These are phyloP conservation scores for Echeneis naucrates DNA, from an alignment of 2,797 vertebrate genomes.

Conservation along the genomic window DNA sequence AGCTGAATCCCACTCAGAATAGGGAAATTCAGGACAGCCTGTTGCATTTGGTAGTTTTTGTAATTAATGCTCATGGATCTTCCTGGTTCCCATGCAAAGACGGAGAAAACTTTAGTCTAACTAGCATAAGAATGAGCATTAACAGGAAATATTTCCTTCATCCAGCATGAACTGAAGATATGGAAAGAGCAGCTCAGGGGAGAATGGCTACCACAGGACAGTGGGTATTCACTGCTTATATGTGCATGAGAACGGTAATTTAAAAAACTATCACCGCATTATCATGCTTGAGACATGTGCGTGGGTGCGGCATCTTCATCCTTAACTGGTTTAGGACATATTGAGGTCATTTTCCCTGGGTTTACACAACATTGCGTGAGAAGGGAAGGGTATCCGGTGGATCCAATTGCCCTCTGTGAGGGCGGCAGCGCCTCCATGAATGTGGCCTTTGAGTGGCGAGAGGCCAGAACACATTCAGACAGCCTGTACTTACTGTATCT, in stretches of 20 bases:
- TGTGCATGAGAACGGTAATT: slow-evolving; percentile 49
- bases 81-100: slow-evolving; percentile 13
- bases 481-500: slow-evolving; percentile 82
- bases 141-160: no score
- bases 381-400: slow-evolving; percentile 80
- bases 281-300: slow-evolving; percentile 77
- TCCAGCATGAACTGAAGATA: slow-evolving; percentile 50
- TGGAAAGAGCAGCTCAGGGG: slow-evolving; percentile 24
- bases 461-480: slow-evolving; percentile 80
- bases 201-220: slow-evolving; percentile 21
- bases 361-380: slow-evolving; percentile 84
- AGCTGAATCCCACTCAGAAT: background rate
- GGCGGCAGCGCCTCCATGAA: slow-evolving; percentile 80
- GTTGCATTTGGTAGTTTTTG: background rate
- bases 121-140: slow-evolving; percentile 14
- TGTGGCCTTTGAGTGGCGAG: slow-evolving; percentile 85
- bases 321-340: slow-evolving; percentile 81
- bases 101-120: slow-evolving; percentile 14
- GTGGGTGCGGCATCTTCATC: slow-evolving; percentile 67
- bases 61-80: background rate
- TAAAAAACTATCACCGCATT: slow-evolving; percentile 65
- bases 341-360: slow-evolving; percentile 80
- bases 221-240: slow-evolving; percentile 36
- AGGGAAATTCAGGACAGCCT: background rate
- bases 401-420: slow-evolving; percentile 83